Conservation (phyloP, 2,888 invertebrate genomes). For the Torymus auratus region DNA sequence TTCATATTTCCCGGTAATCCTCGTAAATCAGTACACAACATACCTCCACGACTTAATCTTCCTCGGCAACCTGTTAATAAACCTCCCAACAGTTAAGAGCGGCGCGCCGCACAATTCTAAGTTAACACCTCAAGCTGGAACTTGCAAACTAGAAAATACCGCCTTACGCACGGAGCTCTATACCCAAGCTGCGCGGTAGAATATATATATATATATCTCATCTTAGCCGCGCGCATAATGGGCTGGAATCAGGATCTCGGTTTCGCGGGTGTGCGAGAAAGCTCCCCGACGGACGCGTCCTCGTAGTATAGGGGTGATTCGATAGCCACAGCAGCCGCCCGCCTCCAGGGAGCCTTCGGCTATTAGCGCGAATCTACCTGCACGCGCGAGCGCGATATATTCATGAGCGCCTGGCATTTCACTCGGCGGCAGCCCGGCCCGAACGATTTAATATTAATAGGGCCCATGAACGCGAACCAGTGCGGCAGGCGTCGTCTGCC, state of each 20-base stretch:
- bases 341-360: conserved; percentile 27
- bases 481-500: not conserved
- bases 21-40: too few species aligned
- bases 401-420: conserved; percentile 20
- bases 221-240: too few species aligned
- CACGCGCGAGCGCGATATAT: conserved; percentile 15
- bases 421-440: not conserved
- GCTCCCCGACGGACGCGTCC: too few species aligned
- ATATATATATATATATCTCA: too few species aligned
- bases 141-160: not conserved
- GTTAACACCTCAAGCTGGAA: not conserved
- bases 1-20: not conserved
- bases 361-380: conserved; percentile 38
- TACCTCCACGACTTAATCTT: too few species aligned
- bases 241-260: too few species aligned
- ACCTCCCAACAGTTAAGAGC: not conserved
- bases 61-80: not conserved
- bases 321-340: not conserved
- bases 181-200: too few species aligned
- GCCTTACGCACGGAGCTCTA: not conserved
- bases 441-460: conserved; percentile 56
- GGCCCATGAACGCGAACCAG: conserved; percentile 6
- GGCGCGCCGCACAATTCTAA: too few species aligned
- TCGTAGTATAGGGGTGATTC: not conserved
- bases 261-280: too few species aligned